Evolutionary conservation across 2,113 vertebrate species (phyloP), one percentile per base, ranked within the genome.

Genomic region (Helogale parvula): DNA sequence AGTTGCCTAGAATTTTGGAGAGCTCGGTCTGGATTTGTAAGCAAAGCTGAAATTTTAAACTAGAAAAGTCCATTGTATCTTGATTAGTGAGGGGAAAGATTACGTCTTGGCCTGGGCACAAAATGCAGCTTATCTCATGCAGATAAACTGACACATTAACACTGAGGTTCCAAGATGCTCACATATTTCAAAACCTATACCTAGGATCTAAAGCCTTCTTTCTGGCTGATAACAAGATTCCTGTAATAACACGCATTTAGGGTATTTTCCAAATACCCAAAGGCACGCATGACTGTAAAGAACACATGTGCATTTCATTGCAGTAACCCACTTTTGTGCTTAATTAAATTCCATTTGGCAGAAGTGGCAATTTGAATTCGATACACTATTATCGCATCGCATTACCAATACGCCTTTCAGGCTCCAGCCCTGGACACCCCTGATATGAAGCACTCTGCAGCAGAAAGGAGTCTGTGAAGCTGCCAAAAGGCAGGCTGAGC

Each of bases 341-440:
- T 98, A 98, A 98, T 98, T 98, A 96, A 98, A 97, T 97, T 97
- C 86, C 90, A 93, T 97, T 98, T 97, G 98, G 97, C 95, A 98
- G 92, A 98, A 96, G 85, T 89, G 77, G 86, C 68, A 5, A 95
- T 97, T 95, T 80, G 90, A 97, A 97, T 96, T 97, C 95, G 93
- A 98, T 97, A 87, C 84, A 87, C 57, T 95, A 69, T 98, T 89
- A 96, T 94, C 60, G 27, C 88, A 86, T 95, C 54, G 19, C 50
- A 80, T 96, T 97, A 80, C 96, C 47, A 91, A 19, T 86, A 63
- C 4, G 84, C n/a, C 35, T 95, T 72, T 82, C 88, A 93, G 88
- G 66, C 82, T 97, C 94, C 95, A 96, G 84, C 93, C 71, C 47
- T 88, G 79, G 85, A 79, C 82, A 57, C 57, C 38, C 83, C 66